Conservation (phyloP, 1,140 invertebrate genomes). For the Bombus breviceps region DNA sequence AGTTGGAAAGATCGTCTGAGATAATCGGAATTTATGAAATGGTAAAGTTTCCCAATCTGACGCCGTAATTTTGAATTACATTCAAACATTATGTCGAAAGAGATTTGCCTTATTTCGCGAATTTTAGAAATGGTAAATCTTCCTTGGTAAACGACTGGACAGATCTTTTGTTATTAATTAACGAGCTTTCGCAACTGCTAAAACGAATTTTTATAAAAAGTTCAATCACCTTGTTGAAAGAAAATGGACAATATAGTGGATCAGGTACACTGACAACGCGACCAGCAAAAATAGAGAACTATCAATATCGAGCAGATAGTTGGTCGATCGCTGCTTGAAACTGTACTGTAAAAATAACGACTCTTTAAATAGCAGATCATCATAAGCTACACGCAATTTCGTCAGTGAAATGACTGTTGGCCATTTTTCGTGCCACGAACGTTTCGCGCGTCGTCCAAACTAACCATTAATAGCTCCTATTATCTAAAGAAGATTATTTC, state of each 20-base stretch:
- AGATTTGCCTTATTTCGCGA: neutral
- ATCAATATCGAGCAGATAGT: conserved; percentile 29
- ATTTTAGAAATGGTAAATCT: neutral
- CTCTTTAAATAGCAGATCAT: conserved; percentile 44
- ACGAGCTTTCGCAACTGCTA: neutral
- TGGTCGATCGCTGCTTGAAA: conserved; percentile 29
- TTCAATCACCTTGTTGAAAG: conserved; percentile 29
- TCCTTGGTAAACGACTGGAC: neutral
- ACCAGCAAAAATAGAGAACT: conserved; percentile 36
- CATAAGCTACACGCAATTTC: conserved; percentile 33
- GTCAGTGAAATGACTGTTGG: conserved; percentile 30
- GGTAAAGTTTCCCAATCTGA: fast-evolving
- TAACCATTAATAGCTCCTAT: neutral
- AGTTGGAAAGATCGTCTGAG: neutral
- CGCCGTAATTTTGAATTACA: too few species aligned
- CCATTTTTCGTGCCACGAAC: conserved; percentile 39
- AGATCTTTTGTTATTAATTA: neutral
- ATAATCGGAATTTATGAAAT: too few species aligned
- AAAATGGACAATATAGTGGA: neutral
- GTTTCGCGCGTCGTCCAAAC: neutral
- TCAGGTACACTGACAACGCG: neutral
- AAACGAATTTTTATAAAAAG: neutral
- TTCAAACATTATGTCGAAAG: neutral
- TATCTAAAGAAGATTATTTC: neutral
- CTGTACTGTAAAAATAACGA: conserved; percentile 34